A percentile compares a stretch with the other conserved stretches of the same genome.
Evolutionary conservation across 2,888 invertebrate genomes (phyloP).

Genomic region (Lochmaea capreae): DNA sequence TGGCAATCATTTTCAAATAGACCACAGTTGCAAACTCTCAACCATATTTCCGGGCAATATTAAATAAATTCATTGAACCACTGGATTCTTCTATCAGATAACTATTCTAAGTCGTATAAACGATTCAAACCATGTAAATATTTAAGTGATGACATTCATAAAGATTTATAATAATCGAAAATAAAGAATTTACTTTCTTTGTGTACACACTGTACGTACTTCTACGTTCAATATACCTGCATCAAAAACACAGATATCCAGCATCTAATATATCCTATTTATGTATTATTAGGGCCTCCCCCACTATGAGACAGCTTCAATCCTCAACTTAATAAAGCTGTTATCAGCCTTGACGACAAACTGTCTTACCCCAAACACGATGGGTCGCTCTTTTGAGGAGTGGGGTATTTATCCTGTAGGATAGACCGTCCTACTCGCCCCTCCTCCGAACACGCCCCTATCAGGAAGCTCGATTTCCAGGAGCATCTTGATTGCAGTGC

Average conservation of each 20-base stretch:
- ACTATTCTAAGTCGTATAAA: too few relatives aligned
- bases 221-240: conserved; percentile 4
- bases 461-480: conserved; percentile 60
- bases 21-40: too few relatives aligned
- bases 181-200: too few relatives aligned
- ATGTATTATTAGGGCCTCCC: conserved; percentile 17
- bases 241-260: conserved; percentile 5
- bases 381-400: conserved; percentile 49
- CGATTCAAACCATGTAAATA: too few relatives aligned
- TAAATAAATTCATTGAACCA: too few relatives aligned
- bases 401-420: conserved; percentile 68
- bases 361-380: conserved; percentile 46
- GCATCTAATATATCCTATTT: conserved; percentile 23
- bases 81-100: too few relatives aligned
- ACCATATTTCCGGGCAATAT: too few relatives aligned
- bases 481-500: conserved; percentile 57
- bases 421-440: conserved; percentile 74
- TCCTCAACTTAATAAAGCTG: conserved; percentile 46
- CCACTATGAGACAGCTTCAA: conserved; percentile 42
- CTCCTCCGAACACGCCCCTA: conserved; percentile 65
- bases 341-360: conserved; percentile 52
- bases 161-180: too few relatives aligned
- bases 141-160: too few relatives aligned
- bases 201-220: not conserved
- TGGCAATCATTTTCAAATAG: too few relatives aligned